Base-by-base conservation (phyloP, 2,888 invertebrate species). In the Onchidella celtica region DNA sequence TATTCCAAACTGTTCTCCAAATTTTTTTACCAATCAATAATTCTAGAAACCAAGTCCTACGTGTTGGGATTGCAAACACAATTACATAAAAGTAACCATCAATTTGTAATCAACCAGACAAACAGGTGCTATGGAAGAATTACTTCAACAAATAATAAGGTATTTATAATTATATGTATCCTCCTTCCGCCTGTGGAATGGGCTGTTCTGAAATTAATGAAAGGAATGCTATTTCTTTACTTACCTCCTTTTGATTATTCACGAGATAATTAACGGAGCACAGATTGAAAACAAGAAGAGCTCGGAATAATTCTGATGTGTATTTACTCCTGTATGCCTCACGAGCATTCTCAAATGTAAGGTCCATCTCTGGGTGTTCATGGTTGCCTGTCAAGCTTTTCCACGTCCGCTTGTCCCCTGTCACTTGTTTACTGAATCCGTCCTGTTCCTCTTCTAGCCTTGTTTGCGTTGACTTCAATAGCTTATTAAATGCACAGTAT, bases 301-400 rank as follows among this genome's bases (percentile, higher is more conserved):
- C 98, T 87, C 99, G 95, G 75, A 98, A 92, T 88, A 99, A 95
- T 94, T 99, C 98, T 94, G 95, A 96, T 87, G 97, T 98, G 89
- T 97, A 97, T 95, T 99, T 99, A 94, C 98, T 98, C 94, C 97
- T 97, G 95, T 97, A 99, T 36, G 98, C 97, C 88, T 97, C 97
- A 90, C 96, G 95, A 36, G 97, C 96, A 95, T 97, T 97, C 94
- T 96, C 96, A 94, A 99, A 99, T 4, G 89, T 85, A 70, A 91
- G 82, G 81, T 93, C 90, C 29, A 90, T 77, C 0, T 83, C 69
- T n/a, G 90, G 90, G 65, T 90, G 89, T 6, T 76, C 40, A 36
- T 79, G 83, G 24, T 70, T 32, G n/a, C 79, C 76, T 32, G 72
- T 79, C 57, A 76, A 74, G 72, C 76, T 79, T 57, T 80, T 75